These are phyloP conservation scores for Melanophora roralis DNA, from an alignment of 2,888 invertebrate species.

Conservation along the genomic window DNA sequence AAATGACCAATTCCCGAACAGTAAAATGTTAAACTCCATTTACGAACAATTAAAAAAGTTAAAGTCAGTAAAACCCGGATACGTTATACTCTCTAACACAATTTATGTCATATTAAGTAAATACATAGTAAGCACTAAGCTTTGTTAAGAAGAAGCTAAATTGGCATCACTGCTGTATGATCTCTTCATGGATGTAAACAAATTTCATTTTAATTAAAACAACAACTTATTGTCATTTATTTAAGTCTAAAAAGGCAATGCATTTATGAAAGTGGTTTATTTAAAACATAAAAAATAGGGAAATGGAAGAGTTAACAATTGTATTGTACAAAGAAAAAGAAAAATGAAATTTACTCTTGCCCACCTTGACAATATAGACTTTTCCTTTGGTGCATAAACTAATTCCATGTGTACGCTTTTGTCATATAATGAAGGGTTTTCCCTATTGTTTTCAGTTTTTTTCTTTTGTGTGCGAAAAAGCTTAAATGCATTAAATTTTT, in stretches of 20 bases:
- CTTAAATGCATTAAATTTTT: not conserved
- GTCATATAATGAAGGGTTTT: conserved; percentile 20
- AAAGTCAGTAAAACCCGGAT: no score
- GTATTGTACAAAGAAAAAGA: conserved; percentile 11
- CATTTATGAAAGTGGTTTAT: not conserved
- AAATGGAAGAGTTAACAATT: not conserved
- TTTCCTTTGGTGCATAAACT: not conserved
- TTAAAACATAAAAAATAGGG: not conserved
- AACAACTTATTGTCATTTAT: not conserved
- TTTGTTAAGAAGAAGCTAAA: no score
- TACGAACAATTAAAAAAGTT: no score
- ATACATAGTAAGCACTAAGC: no score
- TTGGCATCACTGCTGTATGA: no score
- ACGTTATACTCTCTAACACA: no score
- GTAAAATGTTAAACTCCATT: no score
- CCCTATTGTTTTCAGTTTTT: conserved; percentile 19
- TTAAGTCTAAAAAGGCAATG: not conserved
- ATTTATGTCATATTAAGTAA: no score
- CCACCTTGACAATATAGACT: not conserved
- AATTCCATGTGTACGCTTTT: conserved; percentile 27
- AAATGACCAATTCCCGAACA: no score
- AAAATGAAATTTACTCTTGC: not conserved
- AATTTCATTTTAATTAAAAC: no score
- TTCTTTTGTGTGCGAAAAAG: not conserved
- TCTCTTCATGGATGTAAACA: no score